These are phyloP conservation scores for Thinocorus orbignyianus DNA, from an alignment of 2,113 vertebrate genomes.

Conservation along the genomic window DNA sequence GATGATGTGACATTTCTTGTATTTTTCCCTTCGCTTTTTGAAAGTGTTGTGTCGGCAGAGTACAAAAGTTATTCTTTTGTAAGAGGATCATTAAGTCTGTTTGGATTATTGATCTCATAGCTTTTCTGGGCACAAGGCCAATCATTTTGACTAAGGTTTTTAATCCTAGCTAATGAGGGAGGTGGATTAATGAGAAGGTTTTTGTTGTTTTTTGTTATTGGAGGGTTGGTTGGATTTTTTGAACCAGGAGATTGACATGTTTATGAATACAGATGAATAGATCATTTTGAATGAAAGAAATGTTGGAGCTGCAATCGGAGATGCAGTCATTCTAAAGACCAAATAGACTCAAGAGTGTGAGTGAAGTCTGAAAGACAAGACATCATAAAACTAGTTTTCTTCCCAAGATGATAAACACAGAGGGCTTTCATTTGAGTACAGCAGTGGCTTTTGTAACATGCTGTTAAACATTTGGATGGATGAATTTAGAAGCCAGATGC, in stretches of 20 bases:
- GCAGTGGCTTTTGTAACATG: not conserved
- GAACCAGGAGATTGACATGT: conserved; percentile 19
- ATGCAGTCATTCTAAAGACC: conserved; percentile 10
- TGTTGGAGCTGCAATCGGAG: not conserved
- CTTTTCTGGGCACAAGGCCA: conserved; percentile 59
- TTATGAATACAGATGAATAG: conserved; percentile 47
- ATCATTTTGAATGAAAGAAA: conserved; percentile 14
- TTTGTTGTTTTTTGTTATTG: conserved; percentile 25
- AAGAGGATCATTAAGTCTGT: conserved; percentile 52
- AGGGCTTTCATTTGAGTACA: not conserved
- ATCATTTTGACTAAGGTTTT: conserved; percentile 49
- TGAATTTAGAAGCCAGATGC: not conserved
- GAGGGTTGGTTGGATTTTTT: not conserved
- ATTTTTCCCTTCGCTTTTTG: not conserved
- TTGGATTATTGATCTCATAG: conserved; percentile 61
- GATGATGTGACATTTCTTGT: conserved; percentile 12
- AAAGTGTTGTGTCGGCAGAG: not conserved
- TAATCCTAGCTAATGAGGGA: conserved; percentile 60
- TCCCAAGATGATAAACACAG: not conserved
- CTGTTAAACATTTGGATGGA: not conserved
- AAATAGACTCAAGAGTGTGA: not conserved
- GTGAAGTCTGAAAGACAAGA: not conserved
- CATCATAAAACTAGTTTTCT: not conserved
- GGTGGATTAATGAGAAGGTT: conserved; percentile 27
- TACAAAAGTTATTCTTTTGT: conserved; percentile 48